Evolutionary conservation across 2,888 invertebrate genomes (phyloP), one percentile per base, ranked within the genome.

Genomic region (Apotomis betuletana): DNA sequence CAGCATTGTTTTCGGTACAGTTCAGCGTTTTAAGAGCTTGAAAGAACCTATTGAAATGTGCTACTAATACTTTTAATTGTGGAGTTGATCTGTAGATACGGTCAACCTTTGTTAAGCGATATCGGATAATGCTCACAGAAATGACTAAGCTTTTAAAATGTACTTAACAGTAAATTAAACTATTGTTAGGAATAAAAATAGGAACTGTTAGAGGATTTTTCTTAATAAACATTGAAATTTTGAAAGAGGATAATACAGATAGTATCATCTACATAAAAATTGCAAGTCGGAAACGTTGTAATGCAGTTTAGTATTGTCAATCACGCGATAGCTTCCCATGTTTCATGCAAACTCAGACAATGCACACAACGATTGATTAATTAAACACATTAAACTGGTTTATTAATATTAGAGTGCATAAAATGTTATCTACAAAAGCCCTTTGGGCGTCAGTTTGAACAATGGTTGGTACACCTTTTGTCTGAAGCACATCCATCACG

Each of bases 401-500:
- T 88, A 87, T 89, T 88, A 85, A 87, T 87, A 90, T 68, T 68
- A 68, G 63, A 90, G 82, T 89, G 88, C 88, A 88, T 87, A 86
- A 87, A 84, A 85, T 80, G 84, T 78, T 78, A 83, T 74, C 83
- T 81, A 81, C 80, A 80, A 85, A 86, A 81, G 78, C 80, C 73
- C 79, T 78, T 80, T 75, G 85, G 83, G 82, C 83, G 84, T 85
- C 84, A 82, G 80, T 81, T 74, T 71, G 84, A 89, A 90, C 90
- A 90, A 91, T 87, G 83, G 80, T 78, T 74, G 78, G 76, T 81
- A 81, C 80, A 82, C 82, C 88, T 87, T 90, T 92, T 92, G 92
- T 93, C 88, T 87, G 79, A 81, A 80, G 79, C 82, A 83, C 92
- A 93, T 93, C 92, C 91, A 93, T 93, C 92, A 92, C 80, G 70